phyloP scores from a whole-genome alignment of 2,888 invertebrate species.

The Keiferia lycopersicella region DNA sequence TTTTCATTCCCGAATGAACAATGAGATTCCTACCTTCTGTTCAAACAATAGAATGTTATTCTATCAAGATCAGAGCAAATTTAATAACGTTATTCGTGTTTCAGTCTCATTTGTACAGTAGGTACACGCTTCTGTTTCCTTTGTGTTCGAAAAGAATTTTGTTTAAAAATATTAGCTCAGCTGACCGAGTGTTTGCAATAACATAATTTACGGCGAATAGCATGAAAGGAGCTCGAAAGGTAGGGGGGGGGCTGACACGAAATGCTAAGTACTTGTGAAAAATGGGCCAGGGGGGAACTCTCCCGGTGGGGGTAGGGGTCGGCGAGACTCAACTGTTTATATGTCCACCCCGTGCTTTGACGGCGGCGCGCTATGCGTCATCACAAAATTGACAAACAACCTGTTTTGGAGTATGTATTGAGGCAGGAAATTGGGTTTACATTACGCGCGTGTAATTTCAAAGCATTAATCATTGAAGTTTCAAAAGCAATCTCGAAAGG shows the following conservation, averaged over 20 bases:
- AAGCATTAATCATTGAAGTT: not conserved
- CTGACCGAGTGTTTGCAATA: conserved; percentile 64
- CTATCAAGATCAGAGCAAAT: not conserved
- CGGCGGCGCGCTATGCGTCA: conserved; percentile 62
- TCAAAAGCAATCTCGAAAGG: not conserved
- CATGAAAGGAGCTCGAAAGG: conserved; percentile 54
- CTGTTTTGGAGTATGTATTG: conserved; percentile 52
- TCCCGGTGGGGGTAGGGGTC: conserved; percentile 40
- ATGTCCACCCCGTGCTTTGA: conserved; percentile 65
- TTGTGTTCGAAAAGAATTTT: conserved; percentile 21
- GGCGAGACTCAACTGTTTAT: conserved; percentile 65
- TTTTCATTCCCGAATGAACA: not conserved
- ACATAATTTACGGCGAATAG: conserved; percentile 59
- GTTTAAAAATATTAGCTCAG: conserved; percentile 47
- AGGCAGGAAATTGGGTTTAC: conserved; percentile 24
- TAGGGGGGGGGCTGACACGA: conserved; percentile 46
- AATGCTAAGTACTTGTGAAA: conserved; percentile 64
- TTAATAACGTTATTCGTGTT: conserved; percentile 2
- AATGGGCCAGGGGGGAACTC: conserved; percentile 55
- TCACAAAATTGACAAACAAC: conserved; percentile 69
- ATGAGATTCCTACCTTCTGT: not conserved
- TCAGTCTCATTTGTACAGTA: not conserved
- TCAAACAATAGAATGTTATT: conserved; percentile 19
- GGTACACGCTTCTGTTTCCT: not conserved
- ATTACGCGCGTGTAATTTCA: conserved; percentile 15